These are phyloP conservation scores for Festucalex cinctus DNA, from an alignment of 2,113 vertebrate species.

Conservation along the genomic window DNA sequence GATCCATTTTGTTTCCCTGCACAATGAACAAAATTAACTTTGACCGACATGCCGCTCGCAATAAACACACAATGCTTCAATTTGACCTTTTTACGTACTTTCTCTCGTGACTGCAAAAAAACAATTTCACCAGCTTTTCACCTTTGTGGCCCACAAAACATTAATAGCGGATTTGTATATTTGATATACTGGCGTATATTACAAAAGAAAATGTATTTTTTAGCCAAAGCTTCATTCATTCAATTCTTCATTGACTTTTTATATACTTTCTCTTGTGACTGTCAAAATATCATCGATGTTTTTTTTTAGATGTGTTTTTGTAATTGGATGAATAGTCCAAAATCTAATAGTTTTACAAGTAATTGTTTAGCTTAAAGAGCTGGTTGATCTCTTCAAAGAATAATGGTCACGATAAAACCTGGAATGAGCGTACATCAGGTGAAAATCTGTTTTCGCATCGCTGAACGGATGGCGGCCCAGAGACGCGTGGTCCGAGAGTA, in stretches of 20 bases:
- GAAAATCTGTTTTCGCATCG: too few relatives aligned
- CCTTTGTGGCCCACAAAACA: background rate
- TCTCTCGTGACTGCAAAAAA: background rate
- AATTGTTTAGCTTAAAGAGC: too few relatives aligned
- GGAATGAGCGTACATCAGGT: too few relatives aligned
- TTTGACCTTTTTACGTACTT: conserved; percentile 34
- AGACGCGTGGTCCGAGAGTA: conserved; percentile 45
- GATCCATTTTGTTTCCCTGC: conserved; percentile 7
- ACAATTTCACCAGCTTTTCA: background rate
- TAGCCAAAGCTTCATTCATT: too few relatives aligned
- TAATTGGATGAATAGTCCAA: too few relatives aligned
- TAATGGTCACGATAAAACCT: too few relatives aligned
- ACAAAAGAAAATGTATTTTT: too few relatives aligned
- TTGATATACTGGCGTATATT: background rate
- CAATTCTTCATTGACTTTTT: conserved; percentile 12
- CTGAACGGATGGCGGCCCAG: background rate
- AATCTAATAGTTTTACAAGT: too few relatives aligned
- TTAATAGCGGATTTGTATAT: background rate
- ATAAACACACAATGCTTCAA: conserved; percentile 39
- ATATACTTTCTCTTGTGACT: background rate
- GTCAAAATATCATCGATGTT: background rate
- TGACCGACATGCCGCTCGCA: conserved; percentile 50
- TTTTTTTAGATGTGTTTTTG: too few relatives aligned
- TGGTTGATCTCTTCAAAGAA: too few relatives aligned
- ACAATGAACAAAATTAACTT: conserved; percentile 54